These are phyloP conservation scores for Lamproptera curius DNA, from an alignment of 2,888 invertebrate species.

Conservation along the genomic window DNA sequence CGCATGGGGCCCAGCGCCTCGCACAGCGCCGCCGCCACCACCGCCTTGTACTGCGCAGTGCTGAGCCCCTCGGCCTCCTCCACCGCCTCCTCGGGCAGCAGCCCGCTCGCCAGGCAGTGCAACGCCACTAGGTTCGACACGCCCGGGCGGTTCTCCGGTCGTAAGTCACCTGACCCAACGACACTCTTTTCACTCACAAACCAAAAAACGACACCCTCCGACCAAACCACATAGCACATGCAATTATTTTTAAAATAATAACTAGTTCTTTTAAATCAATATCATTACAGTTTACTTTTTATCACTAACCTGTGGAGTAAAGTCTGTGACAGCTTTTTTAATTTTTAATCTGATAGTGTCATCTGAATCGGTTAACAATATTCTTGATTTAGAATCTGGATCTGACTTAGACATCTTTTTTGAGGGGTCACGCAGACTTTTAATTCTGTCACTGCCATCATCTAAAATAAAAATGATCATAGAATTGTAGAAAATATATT, in stretches of 20 bases:
- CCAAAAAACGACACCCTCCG: no score
- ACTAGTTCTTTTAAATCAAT: not conserved
- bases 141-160: conserved; percentile 88
- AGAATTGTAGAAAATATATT: no score
- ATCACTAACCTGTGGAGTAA: conserved; percentile 81
- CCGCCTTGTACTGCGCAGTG: conserved; percentile 82
- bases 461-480: no score
- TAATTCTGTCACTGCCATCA: conserved; percentile 81
- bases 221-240: no score
- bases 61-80: conserved; percentile 80
- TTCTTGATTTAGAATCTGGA: conserved; percentile 84
- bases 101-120: conserved; percentile 85
- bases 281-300: not conserved
- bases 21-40: conserved; percentile 43
- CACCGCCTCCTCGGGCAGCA: conserved; percentile 82
- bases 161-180: conserved; percentile 84
- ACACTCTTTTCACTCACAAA: no score
- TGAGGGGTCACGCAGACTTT: conserved; percentile 89
- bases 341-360: conserved; percentile 64
- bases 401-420: conserved; percentile 99
- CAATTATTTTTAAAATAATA: no score
- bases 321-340: conserved; percentile 95
- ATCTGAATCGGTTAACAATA: conserved; percentile 85
- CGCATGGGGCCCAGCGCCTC: conserved; percentile 38
- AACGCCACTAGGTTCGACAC: conserved; percentile 93